A percentile compares a stretch with the other conserved stretches of the same genome.
Conservation (phyloP, 2,888 invertebrate genomes). For the Tetragnatha montana region DNA sequence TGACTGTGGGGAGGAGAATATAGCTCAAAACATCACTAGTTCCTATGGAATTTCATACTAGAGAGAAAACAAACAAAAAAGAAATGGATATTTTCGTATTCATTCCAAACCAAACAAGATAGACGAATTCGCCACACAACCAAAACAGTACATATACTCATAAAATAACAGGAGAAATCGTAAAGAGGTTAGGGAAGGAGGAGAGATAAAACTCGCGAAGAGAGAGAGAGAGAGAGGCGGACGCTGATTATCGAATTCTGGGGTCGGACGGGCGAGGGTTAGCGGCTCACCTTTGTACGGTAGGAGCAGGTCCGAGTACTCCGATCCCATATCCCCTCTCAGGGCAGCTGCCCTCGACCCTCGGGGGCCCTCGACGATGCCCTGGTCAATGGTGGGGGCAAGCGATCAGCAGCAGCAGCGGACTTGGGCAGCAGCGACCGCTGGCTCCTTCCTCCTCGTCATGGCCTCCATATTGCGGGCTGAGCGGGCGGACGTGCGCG, state of each 20-base stretch:
- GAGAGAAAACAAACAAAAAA: neutral
- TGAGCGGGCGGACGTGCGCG: constrained; percentile 42
- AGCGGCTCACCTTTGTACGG: constrained; percentile 50
- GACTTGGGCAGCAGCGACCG: too few species aligned
- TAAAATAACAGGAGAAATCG: too few species aligned
- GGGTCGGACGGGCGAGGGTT: too few species aligned
- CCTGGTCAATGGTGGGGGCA: neutral
- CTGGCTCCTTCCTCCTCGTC: neutral
- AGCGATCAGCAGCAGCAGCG: too few species aligned
- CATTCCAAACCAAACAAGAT: neutral
- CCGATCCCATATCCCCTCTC: constrained; percentile 64
- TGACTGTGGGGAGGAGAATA: too few species aligned
- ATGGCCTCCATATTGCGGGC: constrained; percentile 50
- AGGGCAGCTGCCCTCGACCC: constrained; percentile 66
- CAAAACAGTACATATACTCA: neutral
- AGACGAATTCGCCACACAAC: neutral
- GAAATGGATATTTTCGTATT: neutral
- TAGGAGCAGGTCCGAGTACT: constrained; percentile 53
- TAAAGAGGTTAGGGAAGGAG: neutral
- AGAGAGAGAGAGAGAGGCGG: neutral
- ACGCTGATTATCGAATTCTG: neutral
- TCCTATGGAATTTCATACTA: neutral
- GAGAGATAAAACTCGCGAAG: neutral
- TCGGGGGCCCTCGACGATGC: constrained; percentile 53
- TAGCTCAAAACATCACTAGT: too few species aligned